Conservation (phyloP, 2,888 invertebrate genomes). For the Netelia inedita region DNA sequence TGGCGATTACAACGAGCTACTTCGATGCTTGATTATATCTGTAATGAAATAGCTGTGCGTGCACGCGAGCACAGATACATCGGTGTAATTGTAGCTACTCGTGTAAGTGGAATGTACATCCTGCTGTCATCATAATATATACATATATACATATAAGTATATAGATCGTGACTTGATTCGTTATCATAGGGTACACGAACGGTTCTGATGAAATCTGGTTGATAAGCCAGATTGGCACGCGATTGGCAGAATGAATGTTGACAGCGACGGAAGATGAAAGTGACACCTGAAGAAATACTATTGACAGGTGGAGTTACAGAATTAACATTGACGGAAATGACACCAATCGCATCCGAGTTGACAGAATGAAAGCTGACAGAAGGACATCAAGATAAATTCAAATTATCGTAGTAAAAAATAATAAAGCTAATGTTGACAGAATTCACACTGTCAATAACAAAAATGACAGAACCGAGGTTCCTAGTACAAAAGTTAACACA, state of each 20-base stretch:
- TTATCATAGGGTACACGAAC: not conserved
- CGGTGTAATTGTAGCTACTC: conserved; percentile 10
- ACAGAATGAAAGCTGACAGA: too few species aligned
- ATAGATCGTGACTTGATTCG: not conserved
- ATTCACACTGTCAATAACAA: not conserved
- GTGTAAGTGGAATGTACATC: conserved; percentile 2
- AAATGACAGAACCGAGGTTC: not conserved
- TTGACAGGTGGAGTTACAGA: too few species aligned
- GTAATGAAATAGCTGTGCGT: conserved; percentile 29
- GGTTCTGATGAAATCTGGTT: not conserved
- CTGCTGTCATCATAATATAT: not conserved
- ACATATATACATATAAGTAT: not conserved
- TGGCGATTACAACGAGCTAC: conserved; percentile 26
- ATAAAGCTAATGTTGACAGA: not conserved
- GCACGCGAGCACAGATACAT: conserved; percentile 7
- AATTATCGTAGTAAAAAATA: too few species aligned
- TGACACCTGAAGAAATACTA: too few species aligned
- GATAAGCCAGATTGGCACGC: not conserved
- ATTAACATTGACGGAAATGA: too few species aligned
- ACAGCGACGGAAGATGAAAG: too few species aligned
- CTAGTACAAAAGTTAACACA: not conserved
- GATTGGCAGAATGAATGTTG: too few species aligned
- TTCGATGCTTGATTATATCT: conserved; percentile 39
- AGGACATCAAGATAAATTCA: too few species aligned
- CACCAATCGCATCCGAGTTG: too few species aligned